phyloP scores from a whole-genome alignment of 37 sponge, comb jelly and placozoan genomes.

The Amphimedon queenslandica region DNA sequence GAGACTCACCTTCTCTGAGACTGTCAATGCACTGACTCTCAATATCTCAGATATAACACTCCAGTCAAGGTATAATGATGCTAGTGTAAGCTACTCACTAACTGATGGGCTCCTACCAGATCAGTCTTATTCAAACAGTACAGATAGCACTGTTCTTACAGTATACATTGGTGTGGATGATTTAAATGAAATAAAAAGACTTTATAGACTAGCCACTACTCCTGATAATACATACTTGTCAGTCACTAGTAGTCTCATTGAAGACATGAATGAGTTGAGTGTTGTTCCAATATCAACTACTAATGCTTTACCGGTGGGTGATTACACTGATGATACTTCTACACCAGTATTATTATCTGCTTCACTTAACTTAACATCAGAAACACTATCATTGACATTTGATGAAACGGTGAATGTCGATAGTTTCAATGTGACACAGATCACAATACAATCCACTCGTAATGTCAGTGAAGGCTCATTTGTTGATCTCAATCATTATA shows the following conservation, averaged over 20 bases:
- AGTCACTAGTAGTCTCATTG: constrained; percentile 31
- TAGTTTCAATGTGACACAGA: constrained; percentile 52
- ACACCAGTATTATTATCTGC: constrained; percentile 47
- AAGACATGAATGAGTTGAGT: constrained; percentile 62
- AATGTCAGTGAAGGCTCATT: constrained; percentile 10
- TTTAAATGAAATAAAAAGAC: constrained; percentile 71
- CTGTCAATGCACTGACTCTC: constrained; percentile 56
- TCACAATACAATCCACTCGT: constrained; percentile 43
- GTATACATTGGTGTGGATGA: constrained; percentile 53
- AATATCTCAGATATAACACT: constrained; percentile 66
- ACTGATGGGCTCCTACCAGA: constrained; percentile 16
- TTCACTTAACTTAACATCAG: constrained; percentile 72
- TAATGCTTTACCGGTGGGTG: constrained; percentile 24
- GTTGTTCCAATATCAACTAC: constrained; percentile 29
- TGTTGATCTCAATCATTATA: constrained; percentile 25
- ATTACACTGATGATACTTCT: constrained; percentile 44
- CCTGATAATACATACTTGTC: constrained; percentile 60
- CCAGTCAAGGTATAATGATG: constrained; percentile 21
- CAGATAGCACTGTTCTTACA: constrained; percentile 50
- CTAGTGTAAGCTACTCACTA: constrained; percentile 23
- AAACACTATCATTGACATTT: constrained; percentile 72
- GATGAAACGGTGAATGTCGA: constrained; percentile 79
- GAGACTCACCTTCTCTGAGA: constrained; percentile 77
- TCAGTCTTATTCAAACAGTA: constrained; percentile 28
- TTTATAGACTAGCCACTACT: constrained; percentile 58